Evolutionary conservation across 2,797 vertebrate species (phyloP).

Genomic region (Chaunax sp.): DNA sequence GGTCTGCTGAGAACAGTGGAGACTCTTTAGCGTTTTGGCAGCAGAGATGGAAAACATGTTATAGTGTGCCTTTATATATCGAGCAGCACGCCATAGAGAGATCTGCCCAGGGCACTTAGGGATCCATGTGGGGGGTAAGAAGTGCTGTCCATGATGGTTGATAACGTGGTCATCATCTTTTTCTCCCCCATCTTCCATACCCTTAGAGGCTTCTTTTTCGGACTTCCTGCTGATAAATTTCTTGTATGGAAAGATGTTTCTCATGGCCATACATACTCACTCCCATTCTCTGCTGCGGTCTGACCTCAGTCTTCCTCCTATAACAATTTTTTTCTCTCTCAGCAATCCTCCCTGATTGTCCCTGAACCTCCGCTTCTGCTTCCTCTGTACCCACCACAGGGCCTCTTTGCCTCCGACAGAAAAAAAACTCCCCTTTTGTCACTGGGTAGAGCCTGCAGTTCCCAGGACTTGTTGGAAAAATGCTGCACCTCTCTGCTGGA

Average conservation of each 20-base stretch:
- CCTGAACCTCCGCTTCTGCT: slow-evolving; percentile 1
- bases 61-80: slow-evolving; percentile 38
- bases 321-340: background rate
- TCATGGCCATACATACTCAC: slow-evolving; percentile 43
- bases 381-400: slow-evolving; percentile 3
- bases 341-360: slow-evolving; percentile 2
- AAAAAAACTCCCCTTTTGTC: slow-evolving; percentile 32
- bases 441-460: slow-evolving; percentile 40
- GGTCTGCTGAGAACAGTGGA: slow-evolving; percentile 20
- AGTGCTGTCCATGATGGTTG: slow-evolving; percentile 56
- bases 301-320: slow-evolving; percentile 31
- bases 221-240: slow-evolving; percentile 52
- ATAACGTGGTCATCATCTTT: slow-evolving; percentile 61
- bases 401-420: slow-evolving; percentile 42
- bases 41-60: slow-evolving; percentile 36
- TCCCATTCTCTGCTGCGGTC: slow-evolving; percentile 33
- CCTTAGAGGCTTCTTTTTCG: slow-evolving; percentile 49
- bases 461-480: slow-evolving; percentile 29
- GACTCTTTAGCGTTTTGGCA: background rate
- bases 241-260: slow-evolving; percentile 59
- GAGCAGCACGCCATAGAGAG: slow-evolving; percentile 25
- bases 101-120: slow-evolving; percentile 31
- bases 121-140: slow-evolving; percentile 45
- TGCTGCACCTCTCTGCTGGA: slow-evolving; percentile 19
- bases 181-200: slow-evolving; percentile 35